Evolutionary conservation across 2,888 invertebrate species (phyloP), one percentile per base, ranked within the genome.

Genomic region (Neoascia interrupta): DNA sequence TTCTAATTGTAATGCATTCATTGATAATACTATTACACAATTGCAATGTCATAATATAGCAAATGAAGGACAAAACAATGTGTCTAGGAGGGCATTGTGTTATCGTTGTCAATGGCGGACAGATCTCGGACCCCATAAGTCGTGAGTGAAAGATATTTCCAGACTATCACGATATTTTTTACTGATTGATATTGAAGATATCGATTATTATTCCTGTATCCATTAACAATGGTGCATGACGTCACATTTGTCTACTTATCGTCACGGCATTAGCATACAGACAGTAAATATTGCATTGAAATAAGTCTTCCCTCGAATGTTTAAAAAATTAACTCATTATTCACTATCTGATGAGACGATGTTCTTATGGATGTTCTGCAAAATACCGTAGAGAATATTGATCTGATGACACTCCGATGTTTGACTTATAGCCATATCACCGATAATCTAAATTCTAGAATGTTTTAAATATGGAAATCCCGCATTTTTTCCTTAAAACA

Each of bases 131-230:
- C 26, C 45, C 19, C 18, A 43, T 23, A 75, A 63, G 49, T 75
- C 75, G 75, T 75, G 75, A 75, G 75, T 69, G 61, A 75, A 75
- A 69, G 56, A 69, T 63, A 56, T 63, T 75, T 69, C 16, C 43
- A 63, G 49, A 69, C 56, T 19, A 75, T 56, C 75, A 75, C 75
- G 75, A 75, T 69, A 39, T 68, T n/a, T 47, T 51, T n/a, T 36
- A 43, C 37, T 53, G 64, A 73, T 64, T 69, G 75, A 75, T 75
- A 75, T 56, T 63, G 56, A 75, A 69, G 69, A 56, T 75, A 69
- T 69, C 19, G 21, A 15, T 37, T 43, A 28, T 43, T 63, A 63
- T 31, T 43, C 41, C 11, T 69, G 19, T 63, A n/a, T 31, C 63
- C 47, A 47, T 34, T 47, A 60, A 54, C 68, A 60, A 68, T 68